Base-by-base conservation (phyloP, 2,888 invertebrate species). In the Pilophorus perplexus region DNA sequence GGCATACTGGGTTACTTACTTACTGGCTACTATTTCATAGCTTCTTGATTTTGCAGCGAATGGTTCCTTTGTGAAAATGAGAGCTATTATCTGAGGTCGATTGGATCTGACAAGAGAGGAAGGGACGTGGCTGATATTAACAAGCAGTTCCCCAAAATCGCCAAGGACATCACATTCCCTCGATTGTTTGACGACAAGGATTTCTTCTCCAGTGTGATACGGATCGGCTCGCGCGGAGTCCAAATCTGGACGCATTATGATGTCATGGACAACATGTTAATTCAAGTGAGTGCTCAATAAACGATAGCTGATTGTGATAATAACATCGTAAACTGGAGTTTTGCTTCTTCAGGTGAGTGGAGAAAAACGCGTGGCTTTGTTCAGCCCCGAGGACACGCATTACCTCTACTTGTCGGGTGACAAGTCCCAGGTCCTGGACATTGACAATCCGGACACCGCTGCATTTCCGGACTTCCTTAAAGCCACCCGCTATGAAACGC, bases 241-340 rank as follows among this genome's bases (percentile, higher is more conserved):
- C 80, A 79, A 69, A 72, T 82, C 18, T 82, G 82, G 82, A 82
- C 82, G 3, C 82, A 82, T 73, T 82, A 82, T 74, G 82, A 82
- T 75, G 79, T 81, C 0, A 81, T 81, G 80, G 82, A 82, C 72
- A 82, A 82, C 71, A 73, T 81, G 16, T 72, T 82, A 44, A 77
- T 82, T 57, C 81, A 82, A 74, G 62, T 62, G 14, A 50, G 23
- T 25, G 10, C 2, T 28, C 16, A 16, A n/a, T n/a, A n/a, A n/a
- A n/a, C n/a, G n/a, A n/a, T n/a, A n/a, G n/a, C n/a, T n/a, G n/a
- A n/a, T n/a, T n/a, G n/a, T n/a, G n/a, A n/a, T n/a, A n/a, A n/a
- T n/a, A n/a, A n/a, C n/a, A n/a, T n/a, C n/a, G n/a, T 33, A 33
- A 33, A 6, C 33, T 33, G 33, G 6, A 8, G 33, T 33, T 33